Conservation (phyloP, 2,113 vertebrate species). For the Cinclus cinclus region DNA sequence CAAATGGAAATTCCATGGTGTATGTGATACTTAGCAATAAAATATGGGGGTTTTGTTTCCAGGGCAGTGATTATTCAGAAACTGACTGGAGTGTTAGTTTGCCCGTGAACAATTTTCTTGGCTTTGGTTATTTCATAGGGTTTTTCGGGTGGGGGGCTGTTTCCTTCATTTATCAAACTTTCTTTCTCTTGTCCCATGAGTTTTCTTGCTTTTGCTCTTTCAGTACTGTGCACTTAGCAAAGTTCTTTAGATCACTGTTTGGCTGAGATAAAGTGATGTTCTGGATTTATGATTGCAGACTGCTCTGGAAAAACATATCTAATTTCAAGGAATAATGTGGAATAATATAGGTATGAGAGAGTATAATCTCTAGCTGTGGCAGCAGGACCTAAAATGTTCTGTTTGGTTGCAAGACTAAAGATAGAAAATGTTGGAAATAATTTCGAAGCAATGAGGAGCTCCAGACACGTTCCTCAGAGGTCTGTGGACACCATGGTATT, state of each 20-base stretch:
- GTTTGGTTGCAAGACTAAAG: neutral
- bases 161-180: neutral
- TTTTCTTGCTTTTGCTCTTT: neutral
- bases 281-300: neutral
- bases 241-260: neutral
- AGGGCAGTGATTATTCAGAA: neutral
- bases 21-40: neutral
- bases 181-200: neutral
- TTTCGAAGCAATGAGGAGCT: neutral
- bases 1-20: neutral
- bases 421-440: neutral
- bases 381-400: neutral
- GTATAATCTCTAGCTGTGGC: neutral
- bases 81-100: neutral
- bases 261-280: neutral
- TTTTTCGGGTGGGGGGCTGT: accelerated
- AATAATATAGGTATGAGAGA: neutral
- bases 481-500: neutral
- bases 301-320: neutral
- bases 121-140: neutral
- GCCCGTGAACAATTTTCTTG: neutral
- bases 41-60: neutral
- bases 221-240: neutral
- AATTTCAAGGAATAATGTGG: neutral
- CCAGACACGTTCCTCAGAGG: neutral